Evolutionary conservation across 2,113 vertebrate genomes (phyloP).

Genomic region (Cygnus buccinator): DNA sequence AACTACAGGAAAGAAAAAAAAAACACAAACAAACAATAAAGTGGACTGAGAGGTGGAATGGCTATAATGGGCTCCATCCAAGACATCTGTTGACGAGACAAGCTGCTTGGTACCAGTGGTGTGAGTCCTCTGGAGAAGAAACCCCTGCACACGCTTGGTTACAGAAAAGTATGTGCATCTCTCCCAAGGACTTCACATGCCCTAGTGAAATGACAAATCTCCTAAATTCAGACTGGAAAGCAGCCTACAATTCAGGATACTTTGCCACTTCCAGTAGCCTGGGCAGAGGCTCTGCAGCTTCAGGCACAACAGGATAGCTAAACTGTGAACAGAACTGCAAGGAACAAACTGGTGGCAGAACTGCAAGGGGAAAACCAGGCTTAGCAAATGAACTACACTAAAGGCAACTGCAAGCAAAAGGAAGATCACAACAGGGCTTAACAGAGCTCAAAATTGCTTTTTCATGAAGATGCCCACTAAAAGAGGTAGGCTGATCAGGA

Average conservation of each 20-base stretch:
- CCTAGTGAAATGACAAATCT: accelerated
- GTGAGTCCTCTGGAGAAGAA: not conserved
- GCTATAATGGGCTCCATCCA: not conserved
- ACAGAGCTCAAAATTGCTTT: not conserved
- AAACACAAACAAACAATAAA: not conserved
- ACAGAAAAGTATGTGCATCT: not conserved
- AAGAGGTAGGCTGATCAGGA: not conserved
- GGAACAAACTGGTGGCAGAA: too few relatives aligned
- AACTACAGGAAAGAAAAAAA: not conserved
- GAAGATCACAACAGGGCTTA: not conserved
- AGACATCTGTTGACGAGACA: not conserved
- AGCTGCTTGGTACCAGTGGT: not conserved
- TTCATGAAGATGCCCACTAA: not conserved
- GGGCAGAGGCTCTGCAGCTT: not conserved
- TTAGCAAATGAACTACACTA: not conserved
- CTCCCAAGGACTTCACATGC: not conserved
- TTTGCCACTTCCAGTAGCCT: not conserved
- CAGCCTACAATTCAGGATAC: not conserved
- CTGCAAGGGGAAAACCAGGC: not conserved
- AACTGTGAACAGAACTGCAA: not conserved
- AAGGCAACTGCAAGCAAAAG: not conserved
- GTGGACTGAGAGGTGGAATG: not conserved
- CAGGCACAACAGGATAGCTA: not conserved
- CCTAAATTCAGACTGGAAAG: not conserved
- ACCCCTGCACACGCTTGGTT: not conserved